These are phyloP conservation scores for Folsomia manolachei DNA, from an alignment of 2,888 invertebrate species.

Conservation along the genomic window DNA sequence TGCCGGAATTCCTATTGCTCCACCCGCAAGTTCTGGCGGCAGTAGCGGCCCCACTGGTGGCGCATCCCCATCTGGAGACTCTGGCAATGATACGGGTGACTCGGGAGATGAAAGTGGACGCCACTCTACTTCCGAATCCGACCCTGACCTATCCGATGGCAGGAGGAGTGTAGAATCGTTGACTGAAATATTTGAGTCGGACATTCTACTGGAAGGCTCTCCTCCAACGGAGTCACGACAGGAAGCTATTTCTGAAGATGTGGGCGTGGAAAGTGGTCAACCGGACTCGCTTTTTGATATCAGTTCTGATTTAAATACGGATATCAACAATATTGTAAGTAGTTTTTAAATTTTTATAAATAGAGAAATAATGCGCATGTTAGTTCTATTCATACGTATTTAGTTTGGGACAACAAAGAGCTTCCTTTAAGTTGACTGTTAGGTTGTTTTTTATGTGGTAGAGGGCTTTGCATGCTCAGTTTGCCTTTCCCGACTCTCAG, in stretches of 20 bases:
- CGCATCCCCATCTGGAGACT: background rate
- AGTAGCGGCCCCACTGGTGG: constrained; percentile 12
- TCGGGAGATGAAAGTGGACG: constrained; percentile 13
- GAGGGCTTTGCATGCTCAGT: background rate
- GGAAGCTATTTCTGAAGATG: background rate
- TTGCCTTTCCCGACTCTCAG: background rate
- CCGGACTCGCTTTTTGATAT: too few relatives aligned
- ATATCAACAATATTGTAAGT: background rate
- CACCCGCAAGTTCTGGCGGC: constrained; percentile 24
- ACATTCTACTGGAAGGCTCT: too few relatives aligned
- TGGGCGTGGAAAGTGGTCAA: background rate
- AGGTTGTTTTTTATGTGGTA: constrained; percentile 14
- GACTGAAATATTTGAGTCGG: background rate
- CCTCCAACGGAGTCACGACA: background rate
- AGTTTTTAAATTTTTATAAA: background rate
- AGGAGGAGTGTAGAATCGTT: background rate
- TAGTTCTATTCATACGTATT: too few relatives aligned
- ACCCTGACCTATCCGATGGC: background rate
- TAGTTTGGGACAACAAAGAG: background rate
- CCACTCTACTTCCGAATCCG: background rate
- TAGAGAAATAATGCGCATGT: too few relatives aligned
- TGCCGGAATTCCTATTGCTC: constrained; percentile 8
- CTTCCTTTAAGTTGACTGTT: constrained; percentile 21
- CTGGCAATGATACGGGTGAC: constrained; percentile 14
- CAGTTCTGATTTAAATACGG: background rate